These are phyloP conservation scores for Coryphaenoides rupestris DNA, from an alignment of 2,113 vertebrate genomes.

Conservation along the genomic window DNA sequence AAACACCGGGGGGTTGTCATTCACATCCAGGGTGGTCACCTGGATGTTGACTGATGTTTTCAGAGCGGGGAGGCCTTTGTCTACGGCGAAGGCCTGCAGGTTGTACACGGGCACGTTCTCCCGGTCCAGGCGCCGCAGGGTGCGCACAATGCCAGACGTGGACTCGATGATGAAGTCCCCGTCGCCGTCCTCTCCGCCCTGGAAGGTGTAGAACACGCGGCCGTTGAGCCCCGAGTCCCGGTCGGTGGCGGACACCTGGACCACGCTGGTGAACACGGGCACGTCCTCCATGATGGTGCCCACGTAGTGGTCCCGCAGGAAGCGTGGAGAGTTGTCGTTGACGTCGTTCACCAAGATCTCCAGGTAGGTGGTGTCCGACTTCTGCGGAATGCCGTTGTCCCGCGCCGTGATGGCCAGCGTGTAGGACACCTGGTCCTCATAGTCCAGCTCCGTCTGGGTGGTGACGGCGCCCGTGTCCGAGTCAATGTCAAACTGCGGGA, in stretches of 20 bases:
- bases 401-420: slow-evolving; percentile 91
- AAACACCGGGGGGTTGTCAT: slow-evolving; percentile 93
- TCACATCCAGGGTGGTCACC: slow-evolving; percentile 87
- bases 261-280: slow-evolving; percentile 86
- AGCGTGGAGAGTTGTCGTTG: slow-evolving; percentile 92
- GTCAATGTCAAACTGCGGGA: slow-evolving; percentile 92
- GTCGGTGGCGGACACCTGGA: slow-evolving; percentile 91
- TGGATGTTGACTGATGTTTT: slow-evolving; percentile 84
- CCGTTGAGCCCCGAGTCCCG: slow-evolving; percentile 90
- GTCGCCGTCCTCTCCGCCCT: slow-evolving; percentile 88
- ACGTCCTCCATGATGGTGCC: slow-evolving; percentile 90
- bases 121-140: slow-evolving; percentile 85
- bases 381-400: slow-evolving; percentile 95
- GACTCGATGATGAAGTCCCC: slow-evolving; percentile 95
- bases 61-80: slow-evolving; percentile 85
- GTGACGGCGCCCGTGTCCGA: slow-evolving; percentile 85
- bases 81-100: slow-evolving; percentile 83
- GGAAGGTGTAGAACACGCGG: slow-evolving; percentile 92
- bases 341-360: slow-evolving; percentile 94
- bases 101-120: slow-evolving; percentile 86
- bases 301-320: slow-evolving; percentile 83
- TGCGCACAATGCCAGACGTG: slow-evolving; percentile 90
- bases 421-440: slow-evolving; percentile 95
- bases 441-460: slow-evolving; percentile 91
- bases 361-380: slow-evolving; percentile 95